phyloP scores from a whole-genome alignment of 2,113 vertebrate species.

The Sander lucioperca region DNA sequence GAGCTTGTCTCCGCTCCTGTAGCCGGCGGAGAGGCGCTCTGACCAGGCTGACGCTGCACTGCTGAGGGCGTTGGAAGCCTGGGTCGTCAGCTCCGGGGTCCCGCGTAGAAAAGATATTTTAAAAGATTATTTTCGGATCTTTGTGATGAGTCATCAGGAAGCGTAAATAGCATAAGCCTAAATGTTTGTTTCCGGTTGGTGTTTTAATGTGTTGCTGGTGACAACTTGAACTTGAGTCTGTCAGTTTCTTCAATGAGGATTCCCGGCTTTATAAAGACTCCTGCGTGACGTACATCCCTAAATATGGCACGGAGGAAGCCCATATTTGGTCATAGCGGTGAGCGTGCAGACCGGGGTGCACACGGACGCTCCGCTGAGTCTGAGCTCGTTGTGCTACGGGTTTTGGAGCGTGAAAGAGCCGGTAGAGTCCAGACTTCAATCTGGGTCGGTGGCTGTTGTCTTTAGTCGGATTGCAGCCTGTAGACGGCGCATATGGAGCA shows the following conservation, averaged over 20 bases:
- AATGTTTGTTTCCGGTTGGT: conserved; percentile 22
- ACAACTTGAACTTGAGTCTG: conserved; percentile 52
- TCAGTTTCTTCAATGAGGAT: conserved; percentile 72
- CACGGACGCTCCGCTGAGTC: background rate
- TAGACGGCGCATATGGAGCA: background rate
- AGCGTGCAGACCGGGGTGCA: conserved; percentile 51
- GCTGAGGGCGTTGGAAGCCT: conserved; percentile 57
- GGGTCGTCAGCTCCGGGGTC: conserved; percentile 13
- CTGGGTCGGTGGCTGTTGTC: background rate
- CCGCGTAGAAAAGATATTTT: background rate
- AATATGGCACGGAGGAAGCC: conserved; percentile 93
- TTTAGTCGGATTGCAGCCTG: background rate
- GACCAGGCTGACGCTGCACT: conserved; percentile 30
- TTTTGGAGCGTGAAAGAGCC: background rate
- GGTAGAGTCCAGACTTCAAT: background rate
- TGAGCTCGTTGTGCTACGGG: background rate
- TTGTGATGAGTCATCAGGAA: conserved; percentile 13
- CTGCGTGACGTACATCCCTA: conserved; percentile 93
- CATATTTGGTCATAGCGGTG: conserved; percentile 89
- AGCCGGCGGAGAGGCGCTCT: conserved; percentile 24
- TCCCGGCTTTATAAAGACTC: conserved; percentile 85
- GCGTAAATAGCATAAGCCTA: conserved; percentile 23
- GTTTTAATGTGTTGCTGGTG: conserved; percentile 24
- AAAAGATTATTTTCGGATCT: background rate
- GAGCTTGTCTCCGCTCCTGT: background rate